Percentiles rank a stretch among this genome's conserved stretches.
Evolutionary conservation across 2,113 vertebrate species (phyloP).

Genomic region (Nerophis lumbriciformis): DNA sequence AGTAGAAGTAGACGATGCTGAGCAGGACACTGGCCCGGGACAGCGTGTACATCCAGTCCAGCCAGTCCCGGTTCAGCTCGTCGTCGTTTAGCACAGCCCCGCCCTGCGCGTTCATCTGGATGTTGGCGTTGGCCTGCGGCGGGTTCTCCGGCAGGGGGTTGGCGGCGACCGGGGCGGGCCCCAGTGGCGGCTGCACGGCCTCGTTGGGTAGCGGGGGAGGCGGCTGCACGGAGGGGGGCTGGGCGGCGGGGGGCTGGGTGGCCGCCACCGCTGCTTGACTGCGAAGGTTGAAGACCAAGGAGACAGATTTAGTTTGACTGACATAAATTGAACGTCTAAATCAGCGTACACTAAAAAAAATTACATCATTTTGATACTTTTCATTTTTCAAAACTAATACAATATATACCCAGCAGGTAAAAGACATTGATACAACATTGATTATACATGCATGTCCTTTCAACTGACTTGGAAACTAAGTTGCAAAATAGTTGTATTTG

Average conservation of each 20-base stretch:
- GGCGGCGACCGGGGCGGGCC: constrained; percentile 69
- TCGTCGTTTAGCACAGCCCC: constrained; percentile 87
- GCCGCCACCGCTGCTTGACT: constrained; percentile 91
- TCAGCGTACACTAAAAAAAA: too few species aligned
- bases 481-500: too few species aligned
- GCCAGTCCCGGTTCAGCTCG: constrained; percentile 93
- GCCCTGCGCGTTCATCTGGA: constrained; percentile 82
- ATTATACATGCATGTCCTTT: too few species aligned
- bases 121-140: constrained; percentile 76
- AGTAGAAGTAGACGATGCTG: constrained; percentile 96
- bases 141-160: constrained; percentile 76
- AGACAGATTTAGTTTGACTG: neutral
- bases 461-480: too few species aligned
- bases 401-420: too few species aligned
- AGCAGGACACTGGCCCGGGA: constrained; percentile 88
- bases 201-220: constrained; percentile 67
- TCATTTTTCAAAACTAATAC: too few species aligned
- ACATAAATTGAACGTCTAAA: too few species aligned
- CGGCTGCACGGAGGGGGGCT: constrained; percentile 50
- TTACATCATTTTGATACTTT: too few species aligned
- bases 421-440: too few species aligned
- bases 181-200: constrained; percentile 70
- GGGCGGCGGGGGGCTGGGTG: constrained; percentile 72
- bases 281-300: constrained; percentile 13
- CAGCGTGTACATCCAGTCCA: constrained; percentile 93